These are phyloP conservation scores for Pholis gunnellus DNA, from an alignment of 2,113 vertebrate genomes.

Conservation along the genomic window DNA sequence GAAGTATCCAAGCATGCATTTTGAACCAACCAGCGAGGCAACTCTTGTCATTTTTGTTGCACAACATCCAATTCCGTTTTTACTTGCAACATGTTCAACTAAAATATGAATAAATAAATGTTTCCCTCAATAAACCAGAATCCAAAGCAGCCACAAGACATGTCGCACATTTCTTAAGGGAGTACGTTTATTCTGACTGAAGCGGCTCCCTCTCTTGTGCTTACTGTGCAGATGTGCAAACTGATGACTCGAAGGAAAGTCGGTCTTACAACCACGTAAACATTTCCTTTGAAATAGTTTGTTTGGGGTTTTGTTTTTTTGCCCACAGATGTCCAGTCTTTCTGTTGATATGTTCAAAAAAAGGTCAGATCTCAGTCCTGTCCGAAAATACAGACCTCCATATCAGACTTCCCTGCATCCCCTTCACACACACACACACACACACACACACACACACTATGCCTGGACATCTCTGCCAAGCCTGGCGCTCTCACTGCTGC, in stretches of 20 bases:
- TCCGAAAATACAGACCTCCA: not conserved
- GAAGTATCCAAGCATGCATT: too few relatives aligned
- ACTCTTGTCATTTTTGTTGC: too few relatives aligned
- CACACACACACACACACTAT: not conserved
- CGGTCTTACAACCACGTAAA: not conserved
- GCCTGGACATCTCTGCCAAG: not conserved
- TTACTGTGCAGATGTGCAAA: not conserved
- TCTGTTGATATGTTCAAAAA: not conserved
- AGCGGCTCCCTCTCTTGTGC: not conserved
- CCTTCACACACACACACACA: not conserved
- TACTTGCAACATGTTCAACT: not conserved
- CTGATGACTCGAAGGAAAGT: conserved; percentile 13
- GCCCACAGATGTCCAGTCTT: not conserved
- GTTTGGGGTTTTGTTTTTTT: not conserved
- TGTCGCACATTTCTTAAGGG: not conserved
- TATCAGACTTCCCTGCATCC: not conserved
- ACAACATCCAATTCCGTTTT: too few relatives aligned
- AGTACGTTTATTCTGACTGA: not conserved
- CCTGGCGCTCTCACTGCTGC: conserved; percentile 1
- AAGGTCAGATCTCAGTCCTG: not conserved
- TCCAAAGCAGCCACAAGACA: not conserved
- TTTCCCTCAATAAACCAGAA: not conserved
- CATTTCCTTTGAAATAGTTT: not conserved
- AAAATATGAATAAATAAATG: not conserved
- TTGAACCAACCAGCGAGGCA: too few relatives aligned